Conservation (phyloP, 2,113 vertebrate species). For the Dinomys branickii region DNA sequence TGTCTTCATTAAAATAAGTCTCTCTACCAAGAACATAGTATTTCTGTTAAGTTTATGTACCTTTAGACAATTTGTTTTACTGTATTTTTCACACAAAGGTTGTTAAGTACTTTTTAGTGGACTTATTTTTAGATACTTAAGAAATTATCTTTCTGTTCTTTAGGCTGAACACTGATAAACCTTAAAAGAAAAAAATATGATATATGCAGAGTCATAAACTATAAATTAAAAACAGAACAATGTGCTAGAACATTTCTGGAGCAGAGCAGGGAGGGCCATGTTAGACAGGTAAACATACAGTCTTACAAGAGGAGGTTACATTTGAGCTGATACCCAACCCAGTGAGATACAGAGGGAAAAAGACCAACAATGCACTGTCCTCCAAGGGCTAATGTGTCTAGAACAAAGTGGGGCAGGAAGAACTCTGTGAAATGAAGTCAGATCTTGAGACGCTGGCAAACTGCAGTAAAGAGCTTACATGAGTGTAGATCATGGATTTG, state of each 20-base stretch:
- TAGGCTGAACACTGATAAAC: not conserved
- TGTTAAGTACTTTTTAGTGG: not conserved
- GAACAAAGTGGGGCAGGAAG: not conserved
- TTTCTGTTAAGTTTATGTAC: not conserved
- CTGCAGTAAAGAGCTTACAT: not conserved
- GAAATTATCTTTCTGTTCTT: not conserved
- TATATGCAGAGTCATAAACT: constrained; percentile 22
- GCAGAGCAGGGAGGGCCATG: not conserved
- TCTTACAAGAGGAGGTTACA: not conserved
- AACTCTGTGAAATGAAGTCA: not conserved
- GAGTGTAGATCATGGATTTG: not conserved
- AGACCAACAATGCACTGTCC: not conserved
- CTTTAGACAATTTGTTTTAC: not conserved
- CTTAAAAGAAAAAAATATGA: not conserved
- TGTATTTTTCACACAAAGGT: not conserved
- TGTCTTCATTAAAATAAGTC: not conserved
- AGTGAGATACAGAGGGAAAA: not conserved
- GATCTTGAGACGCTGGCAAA: not conserved
- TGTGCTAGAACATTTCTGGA: not conserved
- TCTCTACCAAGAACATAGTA: not conserved
- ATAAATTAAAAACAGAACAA: not conserved
- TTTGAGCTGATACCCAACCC: not conserved
- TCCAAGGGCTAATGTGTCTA: not conserved
- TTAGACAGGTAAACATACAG: constrained; percentile 4
- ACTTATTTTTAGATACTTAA: not conserved